Percentiles rank a stretch among this genome's conserved stretches.
These are phyloP conservation scores for Epirrhoe alternata DNA, from an alignment of 2,888 invertebrate species.

Conservation along the genomic window DNA sequence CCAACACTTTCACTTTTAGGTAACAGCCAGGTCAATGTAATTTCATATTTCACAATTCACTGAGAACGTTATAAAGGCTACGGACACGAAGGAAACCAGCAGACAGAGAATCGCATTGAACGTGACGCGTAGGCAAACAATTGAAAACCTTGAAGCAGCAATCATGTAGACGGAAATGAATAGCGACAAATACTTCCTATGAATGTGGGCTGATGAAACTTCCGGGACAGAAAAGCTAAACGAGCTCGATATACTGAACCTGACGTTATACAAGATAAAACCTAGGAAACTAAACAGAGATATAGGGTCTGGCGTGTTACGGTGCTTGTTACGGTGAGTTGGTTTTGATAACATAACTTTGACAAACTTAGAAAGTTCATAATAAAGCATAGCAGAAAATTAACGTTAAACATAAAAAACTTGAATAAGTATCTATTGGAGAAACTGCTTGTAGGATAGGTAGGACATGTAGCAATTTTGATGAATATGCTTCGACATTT, in stretches of 20 bases:
- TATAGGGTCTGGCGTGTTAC: constrained; percentile 39
- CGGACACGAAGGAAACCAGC: constrained; percentile 26
- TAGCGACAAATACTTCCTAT: constrained; percentile 24
- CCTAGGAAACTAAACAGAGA: constrained; percentile 37
- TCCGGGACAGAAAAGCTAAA: constrained; percentile 46
- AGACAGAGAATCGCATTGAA: constrained; percentile 28
- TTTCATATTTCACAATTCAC: constrained; percentile 38
- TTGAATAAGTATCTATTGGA: not conserved
- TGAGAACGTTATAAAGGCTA: constrained; percentile 33
- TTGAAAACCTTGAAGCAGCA: constrained; percentile 28
- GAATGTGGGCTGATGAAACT: constrained; percentile 55
- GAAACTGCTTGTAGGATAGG: constrained; percentile 9
- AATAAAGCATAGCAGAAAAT: not conserved
- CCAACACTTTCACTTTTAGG: constrained; percentile 53
- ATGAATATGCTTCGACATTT: constrained; percentile 37
- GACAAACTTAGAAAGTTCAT: not conserved
- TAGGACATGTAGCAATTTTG: constrained; percentile 14
- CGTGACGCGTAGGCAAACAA: constrained; percentile 27
- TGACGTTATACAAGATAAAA: constrained; percentile 22
- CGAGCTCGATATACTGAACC: constrained; percentile 32
- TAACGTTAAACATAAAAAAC: constrained; percentile 5
- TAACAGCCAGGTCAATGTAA: constrained; percentile 48
- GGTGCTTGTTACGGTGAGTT: constrained; percentile 43
- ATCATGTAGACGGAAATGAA: constrained; percentile 30
- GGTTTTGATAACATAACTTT: constrained; percentile 20